A percentile compares a stretch with the other conserved stretches of the same genome.
phyloP scores from a whole-genome alignment of 2,113 vertebrate genomes.

The Labrus mixtus region DNA sequence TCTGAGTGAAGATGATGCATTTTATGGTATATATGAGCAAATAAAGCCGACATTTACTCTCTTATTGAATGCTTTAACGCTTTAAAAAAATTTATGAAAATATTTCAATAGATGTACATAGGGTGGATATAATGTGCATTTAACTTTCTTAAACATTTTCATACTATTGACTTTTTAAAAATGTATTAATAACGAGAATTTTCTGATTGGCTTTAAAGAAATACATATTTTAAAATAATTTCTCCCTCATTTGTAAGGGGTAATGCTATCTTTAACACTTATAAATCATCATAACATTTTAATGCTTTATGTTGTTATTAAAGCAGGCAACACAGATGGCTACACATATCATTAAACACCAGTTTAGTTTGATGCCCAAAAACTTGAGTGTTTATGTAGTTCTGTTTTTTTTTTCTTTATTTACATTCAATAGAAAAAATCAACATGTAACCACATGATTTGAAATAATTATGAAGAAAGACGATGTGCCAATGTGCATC shows the following conservation, averaged over 20 bases:
- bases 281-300: too few relatives aligned
- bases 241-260: not conserved
- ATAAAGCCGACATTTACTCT: slow-evolving; percentile 75
- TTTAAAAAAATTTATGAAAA: slow-evolving; percentile 19
- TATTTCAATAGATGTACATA: not conserved
- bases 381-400: not conserved
- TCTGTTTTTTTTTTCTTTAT: not conserved
- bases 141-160: not conserved
- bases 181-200: not conserved
- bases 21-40: slow-evolving; percentile 64
- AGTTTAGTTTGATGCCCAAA: not conserved
- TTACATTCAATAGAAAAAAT: too few relatives aligned
- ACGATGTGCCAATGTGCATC: not conserved
- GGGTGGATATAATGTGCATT: not conserved
- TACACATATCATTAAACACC: not conserved
- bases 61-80: slow-evolving; percentile 37
- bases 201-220: not conserved
- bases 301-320: not conserved
- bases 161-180: not conserved
- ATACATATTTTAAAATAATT: not conserved
- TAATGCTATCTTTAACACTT: too few relatives aligned
- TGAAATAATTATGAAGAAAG: too few relatives aligned
- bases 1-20: slow-evolving; percentile 44
- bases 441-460: too few relatives aligned
- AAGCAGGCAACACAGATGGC: not conserved